Evolutionary conservation across 2,113 vertebrate species (phyloP).

Genomic region (Otus sunia): DNA sequence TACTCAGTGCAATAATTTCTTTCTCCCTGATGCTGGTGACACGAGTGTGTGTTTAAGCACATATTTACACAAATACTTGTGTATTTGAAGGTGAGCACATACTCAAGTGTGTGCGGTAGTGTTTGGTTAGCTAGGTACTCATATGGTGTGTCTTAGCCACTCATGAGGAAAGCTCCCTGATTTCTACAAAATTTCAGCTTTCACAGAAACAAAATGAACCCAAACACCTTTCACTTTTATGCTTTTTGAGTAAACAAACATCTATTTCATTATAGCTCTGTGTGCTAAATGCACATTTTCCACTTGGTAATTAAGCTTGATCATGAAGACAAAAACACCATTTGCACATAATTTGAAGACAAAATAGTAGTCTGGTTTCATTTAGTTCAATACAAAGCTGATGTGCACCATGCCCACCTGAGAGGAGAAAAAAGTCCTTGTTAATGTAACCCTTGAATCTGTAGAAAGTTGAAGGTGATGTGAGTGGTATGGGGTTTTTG

Average conservation of each 20-base stretch:
- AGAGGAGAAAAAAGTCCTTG: not conserved
- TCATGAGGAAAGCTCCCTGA: fast-evolving
- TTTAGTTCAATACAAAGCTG: not conserved
- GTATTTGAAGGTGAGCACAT: not conserved
- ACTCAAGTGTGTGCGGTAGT: fast-evolving
- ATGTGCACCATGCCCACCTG: not conserved
- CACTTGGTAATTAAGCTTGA: not conserved
- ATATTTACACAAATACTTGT: not conserved
- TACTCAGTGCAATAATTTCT: not conserved
- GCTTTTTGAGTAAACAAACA: not conserved
- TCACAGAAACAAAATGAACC: not conserved
- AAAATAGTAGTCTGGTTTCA: not conserved
- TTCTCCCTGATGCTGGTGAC: not conserved
- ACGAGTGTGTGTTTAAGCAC: not conserved
- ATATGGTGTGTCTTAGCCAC: fast-evolving
- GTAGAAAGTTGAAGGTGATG: not conserved
- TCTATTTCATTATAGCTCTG: not conserved
- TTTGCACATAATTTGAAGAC: not conserved
- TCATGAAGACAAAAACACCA: not conserved
- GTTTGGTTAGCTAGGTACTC: not conserved
- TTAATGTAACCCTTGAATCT: not conserved
- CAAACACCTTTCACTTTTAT: not conserved
- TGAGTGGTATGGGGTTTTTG: not conserved
- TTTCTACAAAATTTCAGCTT: not conserved
- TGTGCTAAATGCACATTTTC: not conserved